A percentile compares a stretch with the other conserved stretches of the same genome.
Conservation (phyloP, 35 echinoderm and acorn worm genomes). For the Anneissia japonica region DNA sequence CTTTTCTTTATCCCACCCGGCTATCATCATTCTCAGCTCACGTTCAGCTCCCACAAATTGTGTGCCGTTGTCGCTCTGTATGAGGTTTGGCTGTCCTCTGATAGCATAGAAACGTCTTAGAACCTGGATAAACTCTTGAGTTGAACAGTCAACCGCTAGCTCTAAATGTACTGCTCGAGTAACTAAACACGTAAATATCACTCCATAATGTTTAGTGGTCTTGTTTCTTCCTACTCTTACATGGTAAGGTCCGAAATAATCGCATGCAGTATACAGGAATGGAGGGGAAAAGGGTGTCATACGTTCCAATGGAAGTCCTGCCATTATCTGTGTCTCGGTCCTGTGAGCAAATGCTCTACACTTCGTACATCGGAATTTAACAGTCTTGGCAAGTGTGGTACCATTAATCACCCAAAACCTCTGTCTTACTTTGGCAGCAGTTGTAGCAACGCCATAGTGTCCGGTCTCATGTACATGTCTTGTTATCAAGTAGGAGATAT, state of each 20-base stretch:
- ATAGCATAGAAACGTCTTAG: not conserved
- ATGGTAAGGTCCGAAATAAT: constrained; percentile 37
- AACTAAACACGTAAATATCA: not conserved
- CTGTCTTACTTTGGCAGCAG: constrained; percentile 25
- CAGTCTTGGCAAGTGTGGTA: constrained; percentile 38
- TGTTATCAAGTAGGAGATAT: constrained; percentile 18
- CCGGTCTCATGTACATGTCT: constrained; percentile 1
- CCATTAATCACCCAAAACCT: constrained; percentile 28
- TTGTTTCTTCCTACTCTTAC: constrained; percentile 41
- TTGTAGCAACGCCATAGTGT: constrained; percentile 25
- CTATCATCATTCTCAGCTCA: not conserved
- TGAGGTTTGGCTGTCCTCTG: not conserved
- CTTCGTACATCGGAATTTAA: constrained; percentile 30
- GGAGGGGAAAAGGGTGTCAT: constrained; percentile 40
- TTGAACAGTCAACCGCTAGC: not conserved
- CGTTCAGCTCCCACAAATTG: constrained; percentile 1
- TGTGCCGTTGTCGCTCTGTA: not conserved
- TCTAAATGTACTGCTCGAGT: constrained; percentile 1
- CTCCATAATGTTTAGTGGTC: constrained; percentile 5
- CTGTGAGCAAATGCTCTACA: constrained; percentile 31
- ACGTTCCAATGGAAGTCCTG: constrained; percentile 35
- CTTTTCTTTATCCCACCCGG: not conserved
- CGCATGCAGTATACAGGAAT: constrained; percentile 32
- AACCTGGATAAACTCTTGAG: not conserved
- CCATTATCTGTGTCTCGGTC: constrained; percentile 49